Percentiles rank a stretch among this genome's conserved stretches.
Conservation (phyloP, 2,797 vertebrate genomes). For the Bradypodion ventrale region DNA sequence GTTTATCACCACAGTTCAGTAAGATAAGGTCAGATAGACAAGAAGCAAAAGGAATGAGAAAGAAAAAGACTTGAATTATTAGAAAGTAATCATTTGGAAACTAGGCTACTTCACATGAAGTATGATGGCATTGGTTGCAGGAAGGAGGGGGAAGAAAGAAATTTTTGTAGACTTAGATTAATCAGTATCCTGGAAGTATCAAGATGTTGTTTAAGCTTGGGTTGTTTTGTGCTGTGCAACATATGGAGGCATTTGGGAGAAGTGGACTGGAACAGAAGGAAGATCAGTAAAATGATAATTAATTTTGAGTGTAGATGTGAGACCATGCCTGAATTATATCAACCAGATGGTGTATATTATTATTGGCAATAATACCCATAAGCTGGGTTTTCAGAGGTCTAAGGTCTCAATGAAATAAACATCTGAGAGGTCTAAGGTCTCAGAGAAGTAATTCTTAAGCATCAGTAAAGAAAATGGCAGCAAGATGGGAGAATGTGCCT, state of each 20-base stretch:
- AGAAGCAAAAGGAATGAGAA: neutral
- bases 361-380: constrained; percentile 20
- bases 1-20: neutral
- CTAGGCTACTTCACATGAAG: neutral
- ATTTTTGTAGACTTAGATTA: constrained; percentile 1
- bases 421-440: constrained; percentile 7
- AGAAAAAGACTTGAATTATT: too few relatives aligned
- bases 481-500: neutral
- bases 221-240: constrained; percentile 32
- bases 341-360: constrained; percentile 29
- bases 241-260: constrained; percentile 45
- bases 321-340: constrained; percentile 37
- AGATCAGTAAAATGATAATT: constrained; percentile 39
- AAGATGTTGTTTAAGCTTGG: constrained; percentile 17
- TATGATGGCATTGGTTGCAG: neutral
- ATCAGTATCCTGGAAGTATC: constrained; percentile 14
- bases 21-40: neutral
- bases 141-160: neutral
- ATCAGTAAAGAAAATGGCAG: neutral
- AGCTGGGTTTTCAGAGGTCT: constrained; percentile 14
- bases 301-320: constrained; percentile 33
- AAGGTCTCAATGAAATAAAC: constrained; percentile 13
- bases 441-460: constrained; percentile 9
- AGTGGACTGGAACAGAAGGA: constrained; percentile 40
- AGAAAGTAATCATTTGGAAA: neutral